Evolutionary conservation across 2,888 invertebrate species (phyloP).

Genomic region (Erebia aethiops): DNA sequence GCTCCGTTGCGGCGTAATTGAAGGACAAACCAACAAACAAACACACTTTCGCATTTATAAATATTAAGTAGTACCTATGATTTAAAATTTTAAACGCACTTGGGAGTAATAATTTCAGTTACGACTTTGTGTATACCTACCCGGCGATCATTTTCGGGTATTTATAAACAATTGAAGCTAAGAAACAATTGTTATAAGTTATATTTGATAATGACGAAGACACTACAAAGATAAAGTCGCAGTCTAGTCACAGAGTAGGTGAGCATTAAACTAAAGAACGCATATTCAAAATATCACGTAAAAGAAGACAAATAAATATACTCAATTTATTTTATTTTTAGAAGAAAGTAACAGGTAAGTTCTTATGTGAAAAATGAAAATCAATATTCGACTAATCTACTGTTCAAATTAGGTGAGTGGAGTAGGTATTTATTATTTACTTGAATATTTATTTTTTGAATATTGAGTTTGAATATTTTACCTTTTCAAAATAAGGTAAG

Average conservation of each 20-base stretch:
- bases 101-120: slow-evolving; percentile 58
- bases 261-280: not conserved
- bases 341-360: too few relatives aligned
- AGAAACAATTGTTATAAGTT: not conserved
- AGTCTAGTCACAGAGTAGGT: not conserved
- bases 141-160: slow-evolving; percentile 6
- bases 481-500: too few relatives aligned
- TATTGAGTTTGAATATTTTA: too few relatives aligned
- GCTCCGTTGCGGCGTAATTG: too few relatives aligned
- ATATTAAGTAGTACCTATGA: too few relatives aligned
- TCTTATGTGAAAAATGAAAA: too few relatives aligned
- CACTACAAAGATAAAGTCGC: not conserved
- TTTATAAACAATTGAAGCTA: slow-evolving; percentile 2
- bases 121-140: slow-evolving; percentile 46
- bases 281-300: not conserved
- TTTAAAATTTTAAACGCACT: slow-evolving; percentile 45
- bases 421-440: too few relatives aligned
- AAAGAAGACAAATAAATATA: not conserved
- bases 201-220: not conserved
- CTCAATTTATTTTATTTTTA: too few relatives aligned
- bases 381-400: not conserved
- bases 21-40: too few relatives aligned
- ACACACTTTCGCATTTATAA: too few relatives aligned
- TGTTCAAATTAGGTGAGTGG: too few relatives aligned
- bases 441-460: too few relatives aligned